Percentiles rank a stretch among this genome's conserved stretches.
Evolutionary conservation across 2,888 invertebrate genomes (phyloP).

Genomic region (Catonia carolina): DNA sequence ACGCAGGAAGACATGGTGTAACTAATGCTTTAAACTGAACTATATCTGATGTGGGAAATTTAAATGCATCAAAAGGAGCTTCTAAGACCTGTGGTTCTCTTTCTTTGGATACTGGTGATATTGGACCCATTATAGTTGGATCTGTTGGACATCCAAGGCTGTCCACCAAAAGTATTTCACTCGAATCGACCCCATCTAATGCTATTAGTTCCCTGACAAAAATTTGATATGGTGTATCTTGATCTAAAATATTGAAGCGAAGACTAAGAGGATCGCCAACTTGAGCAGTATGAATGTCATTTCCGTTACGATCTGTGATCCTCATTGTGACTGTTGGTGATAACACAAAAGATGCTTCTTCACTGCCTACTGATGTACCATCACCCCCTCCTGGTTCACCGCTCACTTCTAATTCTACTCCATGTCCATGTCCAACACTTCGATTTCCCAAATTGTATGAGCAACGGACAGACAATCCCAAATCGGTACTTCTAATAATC

Average conservation of each 20-base stretch:
- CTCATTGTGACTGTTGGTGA: conserved; percentile 46
- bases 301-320: conserved; percentile 43
- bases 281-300: conserved; percentile 43
- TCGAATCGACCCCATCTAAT: conserved; percentile 43
- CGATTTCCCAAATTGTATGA: conserved; percentile 44
- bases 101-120: conserved; percentile 31
- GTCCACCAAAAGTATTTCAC: conserved; percentile 45
- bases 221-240: conserved; percentile 44
- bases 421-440: conserved; percentile 43
- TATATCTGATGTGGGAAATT: conserved; percentile 42
- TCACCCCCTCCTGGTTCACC: conserved; percentile 32
- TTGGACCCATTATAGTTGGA: conserved; percentile 42
- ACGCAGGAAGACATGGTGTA: conserved; percentile 41
- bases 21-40: conserved; percentile 43
- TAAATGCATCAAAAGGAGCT: conserved; percentile 44
- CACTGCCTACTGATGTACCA: conserved; percentile 37
- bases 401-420: conserved; percentile 37
- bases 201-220: conserved; percentile 46
- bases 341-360: conserved; percentile 43
- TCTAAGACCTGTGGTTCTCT: conserved; percentile 36
- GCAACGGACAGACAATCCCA: conserved; percentile 45
- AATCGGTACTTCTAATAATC: conserved; percentile 44
- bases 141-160: conserved; percentile 44
- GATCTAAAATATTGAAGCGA: conserved; percentile 44
- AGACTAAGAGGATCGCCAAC: conserved; percentile 45